Evolutionary conservation across 2,797 vertebrate genomes (phyloP).

Genomic region (Dromococcyx pavoninus): DNA sequence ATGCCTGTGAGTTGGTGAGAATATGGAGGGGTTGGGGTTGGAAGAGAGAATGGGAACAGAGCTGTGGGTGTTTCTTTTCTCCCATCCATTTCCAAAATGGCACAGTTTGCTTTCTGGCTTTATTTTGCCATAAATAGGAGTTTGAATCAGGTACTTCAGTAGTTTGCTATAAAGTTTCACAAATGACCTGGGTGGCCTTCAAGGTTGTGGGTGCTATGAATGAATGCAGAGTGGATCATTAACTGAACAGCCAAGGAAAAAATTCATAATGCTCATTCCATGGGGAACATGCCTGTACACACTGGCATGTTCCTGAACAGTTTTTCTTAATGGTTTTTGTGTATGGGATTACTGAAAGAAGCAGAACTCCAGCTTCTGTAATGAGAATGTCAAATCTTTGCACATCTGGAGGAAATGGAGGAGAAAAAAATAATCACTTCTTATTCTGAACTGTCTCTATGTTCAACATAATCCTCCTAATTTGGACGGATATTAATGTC

Average conservation of each 20-base stretch:
- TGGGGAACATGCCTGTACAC: background rate
- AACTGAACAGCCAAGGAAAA: conserved; percentile 58
- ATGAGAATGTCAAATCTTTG: background rate
- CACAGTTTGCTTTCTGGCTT: background rate
- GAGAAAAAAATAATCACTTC: background rate
- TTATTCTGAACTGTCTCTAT: background rate
- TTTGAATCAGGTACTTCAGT: background rate
- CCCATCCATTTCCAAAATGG: background rate
- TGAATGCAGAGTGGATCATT: conserved; percentile 64
- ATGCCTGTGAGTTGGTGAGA: background rate
- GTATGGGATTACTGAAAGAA: background rate
- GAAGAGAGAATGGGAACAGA: background rate
- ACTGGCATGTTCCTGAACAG: background rate
- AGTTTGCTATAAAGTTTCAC: background rate
- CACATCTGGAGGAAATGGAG: background rate
- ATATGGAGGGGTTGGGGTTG: background rate
- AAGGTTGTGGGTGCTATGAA: background rate
- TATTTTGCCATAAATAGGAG: background rate
- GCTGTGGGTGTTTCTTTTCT: background rate
- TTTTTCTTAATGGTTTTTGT: background rate
- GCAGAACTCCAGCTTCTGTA: background rate
- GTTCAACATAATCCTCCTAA: background rate
- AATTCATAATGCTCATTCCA: conserved; percentile 1
- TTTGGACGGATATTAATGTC: conserved; percentile 6
- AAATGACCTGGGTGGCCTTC: background rate